Percentiles rank a stretch among this genome's conserved stretches.
Conservation (phyloP, 1,140 invertebrate genomes). For the Sarcophaga peregrina region DNA sequence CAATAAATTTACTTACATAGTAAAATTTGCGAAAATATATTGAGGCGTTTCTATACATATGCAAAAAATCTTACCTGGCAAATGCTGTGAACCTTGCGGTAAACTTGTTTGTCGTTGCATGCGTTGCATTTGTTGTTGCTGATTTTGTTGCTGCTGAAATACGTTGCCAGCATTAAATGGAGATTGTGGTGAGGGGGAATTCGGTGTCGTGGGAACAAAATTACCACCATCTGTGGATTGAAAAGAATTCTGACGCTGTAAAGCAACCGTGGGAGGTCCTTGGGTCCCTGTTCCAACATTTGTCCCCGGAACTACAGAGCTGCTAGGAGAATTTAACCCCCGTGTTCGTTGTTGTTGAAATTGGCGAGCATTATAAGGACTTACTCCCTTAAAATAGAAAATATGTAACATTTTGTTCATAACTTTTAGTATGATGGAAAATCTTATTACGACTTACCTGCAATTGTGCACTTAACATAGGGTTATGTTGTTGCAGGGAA, state of each 20-base stretch:
- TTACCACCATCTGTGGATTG: slow-evolving; percentile 60
- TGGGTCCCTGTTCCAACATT: slow-evolving; percentile 46
- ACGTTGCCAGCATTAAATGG: slow-evolving; percentile 50
- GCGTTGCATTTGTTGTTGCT: slow-evolving; percentile 69
- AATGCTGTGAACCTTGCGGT: slow-evolving; percentile 74
- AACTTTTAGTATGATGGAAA: not conserved
- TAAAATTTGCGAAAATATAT: no score
- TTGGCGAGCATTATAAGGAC: slow-evolving; percentile 60
- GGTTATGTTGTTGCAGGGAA: slow-evolving; percentile 76
- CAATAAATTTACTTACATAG: no score
- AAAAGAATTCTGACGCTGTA: slow-evolving; percentile 64
- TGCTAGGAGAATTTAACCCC: slow-evolving; percentile 70
- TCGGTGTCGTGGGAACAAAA: slow-evolving; percentile 48
- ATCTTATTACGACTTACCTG: slow-evolving; percentile 68
- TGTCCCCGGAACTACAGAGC: slow-evolving; percentile 60
- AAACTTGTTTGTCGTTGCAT: slow-evolving; percentile 75
- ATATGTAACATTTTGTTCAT: slow-evolving; percentile 23
- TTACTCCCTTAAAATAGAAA: slow-evolving; percentile 53
- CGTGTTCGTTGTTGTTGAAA: slow-evolving; percentile 67
- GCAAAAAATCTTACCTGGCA: slow-evolving; percentile 71
- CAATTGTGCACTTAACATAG: slow-evolving; percentile 83
- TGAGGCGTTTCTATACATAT: no score
- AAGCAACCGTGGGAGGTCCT: slow-evolving; percentile 33
- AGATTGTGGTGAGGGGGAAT: slow-evolving; percentile 69
- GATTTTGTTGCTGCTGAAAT: slow-evolving; percentile 53